Base-by-base conservation (phyloP, 2,797 vertebrate species). In the Chiropotes sagulatus region DNA sequence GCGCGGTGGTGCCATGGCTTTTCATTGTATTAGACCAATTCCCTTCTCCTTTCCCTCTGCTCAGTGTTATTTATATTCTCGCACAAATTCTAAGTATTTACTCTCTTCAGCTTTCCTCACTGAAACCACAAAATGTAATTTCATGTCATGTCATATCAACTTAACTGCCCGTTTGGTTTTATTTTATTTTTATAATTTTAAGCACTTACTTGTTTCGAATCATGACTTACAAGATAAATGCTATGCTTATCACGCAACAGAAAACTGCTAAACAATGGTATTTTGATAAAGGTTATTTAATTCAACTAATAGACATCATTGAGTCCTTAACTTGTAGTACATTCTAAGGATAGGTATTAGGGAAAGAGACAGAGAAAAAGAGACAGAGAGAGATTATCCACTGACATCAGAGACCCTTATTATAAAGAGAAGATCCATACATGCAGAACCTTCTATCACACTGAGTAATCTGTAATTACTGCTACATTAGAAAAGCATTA, bases 131-230 rank as follows among this genome's bases (percentile, higher is more conserved):
- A n/a, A 84, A 67, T n/a, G 46, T 2, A 93, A 24, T 57, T 92
- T 90, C 81, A 73, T 81, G 5, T 2, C 13, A 57, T 85, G 20
- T 88, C 19, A 48, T 70, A 39, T 75, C 17, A 93, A 41, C 17
- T 24, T 72, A 78, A 58, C 41, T 39, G 67, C 1, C 12, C 36
- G 1, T 81, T 92, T 46, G 19, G 1, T 48, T 94, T 92, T 81
- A 83, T 54, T 85, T 88, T 88, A 41, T 90, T 79, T 79, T n/a
- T 88, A 17, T 75, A 61, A 70, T 90, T 58, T 96, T 86, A 78
- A 92, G 67, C 28, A 80, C 48, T 50, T 92, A 48, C 7, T 93
- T 90, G 13, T 4, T 75, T 75, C 91, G 48, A 24, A 79, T 73
- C 10, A 12, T 61, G 70, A 72, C 36, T 76, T 76, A 4, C 46